Percentiles rank a stretch among this genome's conserved stretches.
These are phyloP conservation scores for Colletes latitarsis DNA, from an alignment of 1,140 invertebrate species.

Conservation along the genomic window DNA sequence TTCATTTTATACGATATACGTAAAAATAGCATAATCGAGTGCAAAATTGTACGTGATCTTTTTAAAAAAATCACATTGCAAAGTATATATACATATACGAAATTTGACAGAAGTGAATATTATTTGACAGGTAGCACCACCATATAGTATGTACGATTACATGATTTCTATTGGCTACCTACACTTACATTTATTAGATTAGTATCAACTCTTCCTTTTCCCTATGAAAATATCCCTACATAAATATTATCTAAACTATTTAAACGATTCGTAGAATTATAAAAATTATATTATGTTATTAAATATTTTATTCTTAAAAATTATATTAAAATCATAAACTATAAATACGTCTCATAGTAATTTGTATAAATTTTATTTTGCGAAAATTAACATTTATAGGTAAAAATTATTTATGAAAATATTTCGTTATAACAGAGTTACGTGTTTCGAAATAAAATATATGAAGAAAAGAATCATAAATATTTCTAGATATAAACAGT, in stretches of 20 bases:
- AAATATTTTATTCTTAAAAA: background rate
- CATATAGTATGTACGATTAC: background rate
- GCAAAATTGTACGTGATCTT: conserved; percentile 12
- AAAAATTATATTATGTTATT: background rate
- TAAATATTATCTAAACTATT: background rate
- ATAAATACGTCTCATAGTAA: background rate
- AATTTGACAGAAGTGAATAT: background rate
- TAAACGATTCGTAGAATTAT: background rate
- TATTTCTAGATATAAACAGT: background rate
- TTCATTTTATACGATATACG: conserved; percentile 7
- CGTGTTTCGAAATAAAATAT: background rate
- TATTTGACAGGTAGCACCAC: conserved; percentile 20
- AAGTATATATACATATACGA: conserved; percentile 1
- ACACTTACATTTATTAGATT: background rate
- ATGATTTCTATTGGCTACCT: conserved; percentile 7
- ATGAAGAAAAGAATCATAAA: too few relatives aligned
- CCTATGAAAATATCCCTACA: background rate
- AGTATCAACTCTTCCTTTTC: background rate
- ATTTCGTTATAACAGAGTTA: background rate
- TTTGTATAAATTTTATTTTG: background rate
- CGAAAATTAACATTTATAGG: background rate
- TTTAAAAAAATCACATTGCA: conserved; percentile 5
- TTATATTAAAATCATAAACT: background rate
- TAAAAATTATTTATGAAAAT: background rate
- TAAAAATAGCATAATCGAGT: background rate